phyloP scores from a whole-genome alignment of 2,888 invertebrate genomes.

The Dioctria linearis region DNA sequence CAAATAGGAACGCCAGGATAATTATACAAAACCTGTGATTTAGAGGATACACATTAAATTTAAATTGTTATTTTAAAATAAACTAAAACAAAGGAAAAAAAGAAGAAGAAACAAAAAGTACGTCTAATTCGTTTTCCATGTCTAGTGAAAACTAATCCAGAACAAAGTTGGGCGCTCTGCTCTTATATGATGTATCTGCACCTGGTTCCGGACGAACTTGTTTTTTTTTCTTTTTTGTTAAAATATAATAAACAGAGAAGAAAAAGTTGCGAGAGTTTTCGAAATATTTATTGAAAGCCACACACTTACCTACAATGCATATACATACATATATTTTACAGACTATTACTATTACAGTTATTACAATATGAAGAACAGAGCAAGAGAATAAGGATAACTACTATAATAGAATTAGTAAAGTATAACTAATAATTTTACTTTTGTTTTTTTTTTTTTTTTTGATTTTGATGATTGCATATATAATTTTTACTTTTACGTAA shows the following conservation, averaged over 20 bases:
- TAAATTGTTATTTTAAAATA: constrained; percentile 44
- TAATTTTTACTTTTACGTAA: constrained; percentile 2
- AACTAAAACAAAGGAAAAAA: too few relatives aligned
- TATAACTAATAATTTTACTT: neutral
- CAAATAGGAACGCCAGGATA: constrained; percentile 38
- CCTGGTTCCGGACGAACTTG: neutral
- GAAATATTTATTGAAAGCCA: constrained; percentile 35
- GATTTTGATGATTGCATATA: neutral
- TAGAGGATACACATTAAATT: constrained; percentile 50
- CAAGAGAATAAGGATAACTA: neutral
- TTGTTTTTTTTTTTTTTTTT: neutral
- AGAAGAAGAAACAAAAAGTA: constrained; percentile 11
- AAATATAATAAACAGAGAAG: constrained; percentile 20
- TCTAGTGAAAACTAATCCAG: too few relatives aligned
- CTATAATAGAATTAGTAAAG: neutral
- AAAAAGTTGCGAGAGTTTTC: constrained; percentile 6
- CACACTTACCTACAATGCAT: neutral
- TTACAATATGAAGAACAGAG: neutral
- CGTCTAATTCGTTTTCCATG: constrained; percentile 22
- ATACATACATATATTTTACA: neutral
- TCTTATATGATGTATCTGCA: too few relatives aligned
- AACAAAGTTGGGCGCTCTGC: too few relatives aligned
- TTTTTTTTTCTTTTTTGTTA: neutral
- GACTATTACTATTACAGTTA: neutral
- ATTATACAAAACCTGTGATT: constrained; percentile 50